Conservation (phyloP, 2,113 vertebrate species). For the Panthera leo region DNA sequence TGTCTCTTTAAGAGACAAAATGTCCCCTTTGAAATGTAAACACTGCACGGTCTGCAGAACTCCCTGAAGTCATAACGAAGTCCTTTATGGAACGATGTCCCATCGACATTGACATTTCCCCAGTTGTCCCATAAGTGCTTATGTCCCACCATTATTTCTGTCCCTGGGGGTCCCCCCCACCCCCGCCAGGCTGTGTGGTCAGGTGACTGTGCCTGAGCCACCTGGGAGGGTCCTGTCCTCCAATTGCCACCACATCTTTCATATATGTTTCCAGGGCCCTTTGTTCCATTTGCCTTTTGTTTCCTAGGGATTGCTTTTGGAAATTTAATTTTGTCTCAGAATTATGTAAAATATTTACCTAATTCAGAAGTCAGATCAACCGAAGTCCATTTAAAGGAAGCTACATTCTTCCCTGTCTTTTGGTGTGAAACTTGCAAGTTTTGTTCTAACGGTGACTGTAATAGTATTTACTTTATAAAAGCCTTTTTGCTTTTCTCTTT, state of each 20-base stretch:
- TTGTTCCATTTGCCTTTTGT: not conserved
- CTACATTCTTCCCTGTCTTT: not conserved
- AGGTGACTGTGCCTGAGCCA: not conserved
- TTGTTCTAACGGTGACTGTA: not conserved
- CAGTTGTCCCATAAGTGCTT: fast-evolving
- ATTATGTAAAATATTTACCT: not conserved
- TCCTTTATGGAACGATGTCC: not conserved
- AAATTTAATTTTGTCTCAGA: not conserved
- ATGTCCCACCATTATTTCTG: not conserved
- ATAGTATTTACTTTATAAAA: not conserved
- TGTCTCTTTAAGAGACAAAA: not conserved
- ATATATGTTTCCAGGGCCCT: not conserved
- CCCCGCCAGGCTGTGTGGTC: not conserved
- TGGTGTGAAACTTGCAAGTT: not conserved
- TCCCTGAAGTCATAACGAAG: too few species aligned
- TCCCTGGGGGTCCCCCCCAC: not conserved
- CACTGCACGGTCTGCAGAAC: not conserved
- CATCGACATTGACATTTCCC: fast-evolving
- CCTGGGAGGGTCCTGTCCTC: not conserved
- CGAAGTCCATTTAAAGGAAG: not conserved
- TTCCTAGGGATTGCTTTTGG: not conserved
- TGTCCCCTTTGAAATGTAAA: not conserved
- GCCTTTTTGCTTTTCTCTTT: not conserved
- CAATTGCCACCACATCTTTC: not conserved
- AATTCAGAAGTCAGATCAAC: not conserved